Evolutionary conservation across 2,797 vertebrate species (phyloP).

Genomic region (Meda fulgida): DNA sequence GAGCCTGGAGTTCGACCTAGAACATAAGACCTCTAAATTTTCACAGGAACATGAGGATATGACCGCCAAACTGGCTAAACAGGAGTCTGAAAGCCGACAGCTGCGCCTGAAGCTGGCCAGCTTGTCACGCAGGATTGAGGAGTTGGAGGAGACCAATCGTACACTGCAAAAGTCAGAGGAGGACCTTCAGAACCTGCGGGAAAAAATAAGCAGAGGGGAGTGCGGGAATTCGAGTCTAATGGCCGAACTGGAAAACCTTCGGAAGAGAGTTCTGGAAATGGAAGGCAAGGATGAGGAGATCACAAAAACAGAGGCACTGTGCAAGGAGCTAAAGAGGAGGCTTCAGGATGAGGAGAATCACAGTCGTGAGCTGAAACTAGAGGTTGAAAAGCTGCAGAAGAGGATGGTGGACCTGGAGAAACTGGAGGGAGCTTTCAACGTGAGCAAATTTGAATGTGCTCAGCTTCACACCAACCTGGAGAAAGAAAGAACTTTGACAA

Average conservation of each 20-base stretch:
- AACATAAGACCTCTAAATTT: constrained; percentile 81
- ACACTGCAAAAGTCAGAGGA: constrained; percentile 88
- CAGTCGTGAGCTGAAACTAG: constrained; percentile 85
- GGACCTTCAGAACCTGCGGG: constrained; percentile 89
- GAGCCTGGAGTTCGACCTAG: constrained; percentile 87
- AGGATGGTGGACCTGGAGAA: constrained; percentile 92
- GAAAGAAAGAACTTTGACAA: constrained; percentile 86
- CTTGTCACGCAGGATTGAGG: constrained; percentile 83
- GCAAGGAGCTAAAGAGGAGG: constrained; percentile 88
- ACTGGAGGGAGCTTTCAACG: constrained; percentile 86
- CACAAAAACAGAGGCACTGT: constrained; percentile 88
- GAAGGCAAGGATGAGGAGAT: constrained; percentile 98
- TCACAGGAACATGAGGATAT: constrained; percentile 90
- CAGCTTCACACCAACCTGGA: constrained; percentile 87
- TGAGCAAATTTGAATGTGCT: constrained; percentile 85
- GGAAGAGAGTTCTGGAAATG: constrained; percentile 94
- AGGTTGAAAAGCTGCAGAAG: constrained; percentile 92
- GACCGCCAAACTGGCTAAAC: constrained; percentile 83
- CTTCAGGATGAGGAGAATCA: constrained; percentile 90
- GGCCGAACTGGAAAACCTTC: constrained; percentile 91
- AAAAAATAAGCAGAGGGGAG: constrained; percentile 91
- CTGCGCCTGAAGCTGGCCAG: constrained; percentile 85
- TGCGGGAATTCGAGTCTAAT: constrained; percentile 88
- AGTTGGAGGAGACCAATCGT: constrained; percentile 89
- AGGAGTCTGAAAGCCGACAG: constrained; percentile 88